phyloP scores from a whole-genome alignment of 2,113 vertebrate genomes.

The Phaethornis superciliosus region DNA sequence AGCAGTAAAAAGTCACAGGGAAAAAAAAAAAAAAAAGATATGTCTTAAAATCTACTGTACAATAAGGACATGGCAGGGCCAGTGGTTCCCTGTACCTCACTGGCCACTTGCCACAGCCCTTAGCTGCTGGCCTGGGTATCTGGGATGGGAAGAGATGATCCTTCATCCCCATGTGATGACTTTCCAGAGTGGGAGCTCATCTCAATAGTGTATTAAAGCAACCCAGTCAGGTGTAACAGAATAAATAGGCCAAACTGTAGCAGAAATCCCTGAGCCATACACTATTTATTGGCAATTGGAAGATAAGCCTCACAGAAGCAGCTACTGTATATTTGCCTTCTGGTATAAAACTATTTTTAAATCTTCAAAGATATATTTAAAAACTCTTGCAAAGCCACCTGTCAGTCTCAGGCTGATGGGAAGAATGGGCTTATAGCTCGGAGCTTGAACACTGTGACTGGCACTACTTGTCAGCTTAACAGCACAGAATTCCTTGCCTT shows the following conservation, averaged over 20 bases:
- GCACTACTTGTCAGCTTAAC: background rate
- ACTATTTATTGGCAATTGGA: slow-evolving; percentile 39
- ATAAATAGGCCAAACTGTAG: slow-evolving; percentile 51
- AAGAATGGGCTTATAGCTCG: background rate
- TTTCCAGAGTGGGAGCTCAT: slow-evolving; percentile 44
- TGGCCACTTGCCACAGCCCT: no score
- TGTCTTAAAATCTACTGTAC: background rate
- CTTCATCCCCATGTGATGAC: slow-evolving; percentile 42
- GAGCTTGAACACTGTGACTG: background rate
- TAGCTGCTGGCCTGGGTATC: background rate
- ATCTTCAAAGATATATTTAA: slow-evolving; percentile 35
- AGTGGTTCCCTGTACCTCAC: background rate
- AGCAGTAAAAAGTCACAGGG: background rate
- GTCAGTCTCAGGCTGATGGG: background rate
- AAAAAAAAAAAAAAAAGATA: background rate
- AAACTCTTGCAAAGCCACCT: background rate
- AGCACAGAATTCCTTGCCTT: background rate
- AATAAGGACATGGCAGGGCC: background rate
- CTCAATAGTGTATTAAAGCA: slow-evolving; percentile 56
- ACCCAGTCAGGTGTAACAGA: slow-evolving; percentile 53
- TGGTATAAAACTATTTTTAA: slow-evolving; percentile 47
- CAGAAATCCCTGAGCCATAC: slow-evolving; percentile 47
- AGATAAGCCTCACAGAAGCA: slow-evolving; percentile 44
- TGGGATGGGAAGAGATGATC: background rate
- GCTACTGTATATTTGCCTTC: slow-evolving; percentile 27